Base-by-base conservation (phyloP, 2,797 vertebrate genomes). In the Callimico goeldii region DNA sequence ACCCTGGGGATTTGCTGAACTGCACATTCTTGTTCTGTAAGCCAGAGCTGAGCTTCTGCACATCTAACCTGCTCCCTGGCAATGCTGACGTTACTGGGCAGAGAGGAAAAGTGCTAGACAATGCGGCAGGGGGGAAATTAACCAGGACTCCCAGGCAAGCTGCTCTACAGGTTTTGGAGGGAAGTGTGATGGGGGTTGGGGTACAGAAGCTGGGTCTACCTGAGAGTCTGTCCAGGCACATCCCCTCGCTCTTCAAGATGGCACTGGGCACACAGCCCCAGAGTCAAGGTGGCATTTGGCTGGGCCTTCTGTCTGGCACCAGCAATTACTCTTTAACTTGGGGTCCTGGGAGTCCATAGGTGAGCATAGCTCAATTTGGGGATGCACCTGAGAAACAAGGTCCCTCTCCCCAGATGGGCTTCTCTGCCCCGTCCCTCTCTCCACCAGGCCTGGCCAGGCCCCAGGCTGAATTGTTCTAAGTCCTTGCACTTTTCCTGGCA, bases 401-500 rank as follows among this genome's bases (percentile, higher is more conserved):
- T 15, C 39, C 64, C 22, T 72, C 57, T 93, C 86, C 61, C 33
- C 50, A 55, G 33, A 91, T 43, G 67, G 90, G 96, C 83, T 86
- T 92, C 70, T 76, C 46, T 30, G 67, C 19, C 20, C 72, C 70
- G 2, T 80, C 73, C n/a, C 57, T 67, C 48, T 14, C 52, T 90
- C 52, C 73, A 36, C n/a, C 19, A 0, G 41, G 14, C 22, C 76
- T 73, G 58, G 92, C 72, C 76, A 75, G 90, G 85, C 85, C 88
- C 95, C 75, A 30, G 89, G 88, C 64, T 33, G 7, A 73, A 94
- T 91, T 82, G 3, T 92, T 94, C 81, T 86, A 67, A 61, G 86
- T 95, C 96, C 96, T 70, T 94, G 86, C 58, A 80, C 76, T 95
- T 84, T 95, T 95, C 84, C 88, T 95, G 90, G 92, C 94, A 92